Base-by-base conservation (phyloP, 92 coral and sea anemone genomes). In the Actinernus sp. region DNA sequence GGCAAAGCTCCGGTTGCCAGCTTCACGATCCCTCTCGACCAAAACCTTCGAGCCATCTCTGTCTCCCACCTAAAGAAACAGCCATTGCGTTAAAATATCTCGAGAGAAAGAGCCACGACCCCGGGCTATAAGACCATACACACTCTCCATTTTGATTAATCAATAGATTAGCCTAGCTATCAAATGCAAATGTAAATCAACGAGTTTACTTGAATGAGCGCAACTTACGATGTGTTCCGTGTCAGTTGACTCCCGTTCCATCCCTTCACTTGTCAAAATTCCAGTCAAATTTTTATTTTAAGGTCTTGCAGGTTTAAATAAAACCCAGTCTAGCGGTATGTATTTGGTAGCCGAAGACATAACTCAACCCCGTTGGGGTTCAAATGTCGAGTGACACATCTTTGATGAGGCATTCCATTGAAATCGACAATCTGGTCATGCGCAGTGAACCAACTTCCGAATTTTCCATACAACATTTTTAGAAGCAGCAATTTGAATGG, bases 361-460 rank as follows among this genome's bases (percentile, higher is more conserved):
- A 78, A 73, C 96, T 89, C 73, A 68, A 65, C 63, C 63, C 76
- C 37, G 84, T 49, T 57, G 78, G 88, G 59, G 92, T 76, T 81
- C 92, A 82, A 78, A 79, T 68, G 83, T 74, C 96, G 96, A 89
- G 46, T 89, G 96, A 79, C 91, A 88, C 80, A 53, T 44, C 50
- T 56, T 84, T 79, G 88, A 79, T 84, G 83, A 64, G 83, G 81
- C 97, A 90, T 90, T 90, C 97, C 97, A 90, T 76, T 81, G 92
- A 89, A 82, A 85, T 81, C 76, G 53, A 53, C 79, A 61, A 80
- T 86, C 64, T 62, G 31, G 92, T 70, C 97, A 90, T 90, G 97
- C 97, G 97, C 92, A 68, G 30, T 64, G 18, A 49, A 51, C n/a
- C 18, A 45, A 8, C 6, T 17, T 45, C 21, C 10, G 19, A 45